Percentiles rank a stretch among this genome's conserved stretches.
Conservation (phyloP, 30 jellyfish, hydroid and myxozoan genomes). For the Cassiopea andromeda region DNA sequence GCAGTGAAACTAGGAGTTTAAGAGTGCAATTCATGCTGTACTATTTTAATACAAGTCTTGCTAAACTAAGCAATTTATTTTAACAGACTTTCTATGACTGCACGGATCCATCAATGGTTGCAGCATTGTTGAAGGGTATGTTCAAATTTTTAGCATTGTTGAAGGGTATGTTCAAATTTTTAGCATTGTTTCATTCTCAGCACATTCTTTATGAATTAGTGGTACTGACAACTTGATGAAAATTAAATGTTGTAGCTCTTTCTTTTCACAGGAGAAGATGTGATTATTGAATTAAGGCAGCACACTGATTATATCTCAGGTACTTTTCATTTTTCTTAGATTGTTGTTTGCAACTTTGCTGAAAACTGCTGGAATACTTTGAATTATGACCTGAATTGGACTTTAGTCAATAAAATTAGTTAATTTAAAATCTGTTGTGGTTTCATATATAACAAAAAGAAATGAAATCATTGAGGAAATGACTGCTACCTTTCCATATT, state of each 20-base stretch:
- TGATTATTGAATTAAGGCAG: constrained; percentile 89
- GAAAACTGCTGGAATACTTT: no score
- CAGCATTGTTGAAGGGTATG: constrained; percentile 91
- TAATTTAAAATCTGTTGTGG: no score
- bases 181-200: neutral
- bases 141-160: neutral
- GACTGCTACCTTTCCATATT: no score
- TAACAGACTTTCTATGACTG: constrained; percentile 94
- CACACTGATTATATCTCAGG: constrained; percentile 98
- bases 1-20: no score
- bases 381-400: no score
- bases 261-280: constrained; percentile 86
- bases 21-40: no score
- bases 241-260: neutral
- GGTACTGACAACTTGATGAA: no score
- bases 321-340: neutral
- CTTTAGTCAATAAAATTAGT: no score
- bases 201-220: neutral
- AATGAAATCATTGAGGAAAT: no score
- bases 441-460: no score
- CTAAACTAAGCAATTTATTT: neutral
- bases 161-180: neutral
- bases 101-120: constrained; percentile 98
- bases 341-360: no score
- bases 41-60: no score